phyloP scores from a whole-genome alignment of 2,797 vertebrate species.

The Bovichtus diacanthus region DNA sequence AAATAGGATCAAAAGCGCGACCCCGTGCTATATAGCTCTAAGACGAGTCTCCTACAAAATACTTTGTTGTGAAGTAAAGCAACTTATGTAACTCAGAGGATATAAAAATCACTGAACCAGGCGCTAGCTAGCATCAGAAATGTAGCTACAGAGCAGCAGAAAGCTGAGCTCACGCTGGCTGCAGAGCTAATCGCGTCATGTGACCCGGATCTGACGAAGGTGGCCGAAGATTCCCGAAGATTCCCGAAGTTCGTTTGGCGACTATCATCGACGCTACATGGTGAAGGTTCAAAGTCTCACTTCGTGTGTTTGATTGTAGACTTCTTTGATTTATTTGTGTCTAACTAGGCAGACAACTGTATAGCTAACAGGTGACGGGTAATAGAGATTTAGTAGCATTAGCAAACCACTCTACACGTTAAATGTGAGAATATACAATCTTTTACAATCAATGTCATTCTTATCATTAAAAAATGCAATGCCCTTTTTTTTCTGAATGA shows the following conservation, averaged over 20 bases:
- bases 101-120: neutral
- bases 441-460: too few species aligned
- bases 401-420: neutral
- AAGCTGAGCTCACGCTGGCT: constrained; percentile 47
- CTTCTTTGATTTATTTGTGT: neutral
- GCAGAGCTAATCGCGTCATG: constrained; percentile 46
- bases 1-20: constrained; percentile 1
- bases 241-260: neutral
- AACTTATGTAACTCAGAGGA: neutral
- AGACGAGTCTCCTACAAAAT: neutral
- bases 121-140: neutral
- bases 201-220: constrained; percentile 47
- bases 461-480: too few species aligned
- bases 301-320: neutral
- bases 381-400: neutral
- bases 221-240: constrained; percentile 34
- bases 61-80: neutral
- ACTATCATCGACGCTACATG: neutral
- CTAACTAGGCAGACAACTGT: neutral
- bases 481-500: too few species aligned
- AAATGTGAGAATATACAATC: too few species aligned
- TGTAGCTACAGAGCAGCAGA: constrained; percentile 15
- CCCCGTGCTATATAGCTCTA: neutral
- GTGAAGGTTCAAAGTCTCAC: neutral
- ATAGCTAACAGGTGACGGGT: neutral